These are phyloP conservation scores for Pseudachorutes palmiensis DNA, from an alignment of 1,140 invertebrate genomes.

Conservation along the genomic window DNA sequence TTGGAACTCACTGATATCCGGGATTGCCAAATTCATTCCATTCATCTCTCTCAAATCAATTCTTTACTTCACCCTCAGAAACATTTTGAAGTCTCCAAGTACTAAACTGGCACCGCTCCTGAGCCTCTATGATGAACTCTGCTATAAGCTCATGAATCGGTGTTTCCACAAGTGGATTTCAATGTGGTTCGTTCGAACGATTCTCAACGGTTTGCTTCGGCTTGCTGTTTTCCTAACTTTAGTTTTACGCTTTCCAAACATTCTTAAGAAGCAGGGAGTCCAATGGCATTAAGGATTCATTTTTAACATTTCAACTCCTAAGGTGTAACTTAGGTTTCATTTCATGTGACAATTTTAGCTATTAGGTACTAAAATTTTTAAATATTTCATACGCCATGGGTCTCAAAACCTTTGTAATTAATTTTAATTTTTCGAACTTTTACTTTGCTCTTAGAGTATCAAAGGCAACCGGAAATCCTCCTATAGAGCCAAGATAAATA, in stretches of 20 bases:
- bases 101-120: background rate
- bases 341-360: background rate
- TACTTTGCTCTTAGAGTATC: too few species aligned
- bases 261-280: background rate
- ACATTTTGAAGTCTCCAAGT: background rate
- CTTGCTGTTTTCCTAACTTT: conserved; percentile 5
- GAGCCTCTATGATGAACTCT: conserved; percentile 15
- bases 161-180: conserved; percentile 19
- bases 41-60: conserved; percentile 26
- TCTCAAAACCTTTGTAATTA: too few species aligned
- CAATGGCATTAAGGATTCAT: background rate
- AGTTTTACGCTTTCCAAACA: background rate
- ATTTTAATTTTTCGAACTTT: too few species aligned
- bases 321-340: background rate
- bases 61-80: conserved; percentile 19
- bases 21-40: conserved; percentile 26
- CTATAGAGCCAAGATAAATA: too few species aligned
- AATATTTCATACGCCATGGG: too few species aligned
- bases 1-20: conserved; percentile 26
- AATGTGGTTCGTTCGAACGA: background rate
- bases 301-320: background rate
- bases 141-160: conserved; percentile 16
- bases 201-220: conserved; percentile 6
- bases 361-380: too few species aligned
- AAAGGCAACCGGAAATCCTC: too few species aligned